A percentile compares a stretch with the other conserved stretches of the same genome.
phyloP scores from a whole-genome alignment of 2,797 vertebrate species.

The Hippopotamyrus pictus region DNA sequence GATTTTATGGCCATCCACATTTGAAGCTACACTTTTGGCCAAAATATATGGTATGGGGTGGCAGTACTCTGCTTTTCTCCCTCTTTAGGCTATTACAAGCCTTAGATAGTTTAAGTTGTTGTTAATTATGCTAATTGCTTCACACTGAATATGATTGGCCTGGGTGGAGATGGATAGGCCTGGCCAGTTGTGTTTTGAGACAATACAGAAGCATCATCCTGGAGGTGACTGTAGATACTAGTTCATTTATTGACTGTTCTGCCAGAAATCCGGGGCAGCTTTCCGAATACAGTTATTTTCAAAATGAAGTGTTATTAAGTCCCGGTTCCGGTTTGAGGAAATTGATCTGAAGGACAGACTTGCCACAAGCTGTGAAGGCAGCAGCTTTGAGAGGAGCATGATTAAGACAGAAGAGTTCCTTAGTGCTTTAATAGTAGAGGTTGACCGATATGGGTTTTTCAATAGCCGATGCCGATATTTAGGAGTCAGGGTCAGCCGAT shows the following conservation, averaged over 20 bases:
- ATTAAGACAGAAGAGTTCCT: neutral
- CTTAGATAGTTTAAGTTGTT: neutral
- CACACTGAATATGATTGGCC: neutral
- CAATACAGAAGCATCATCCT: neutral
- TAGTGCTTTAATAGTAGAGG: neutral
- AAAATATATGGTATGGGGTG: neutral
- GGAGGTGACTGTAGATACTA: neutral
- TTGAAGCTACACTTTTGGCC: neutral
- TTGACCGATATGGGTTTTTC: too few species aligned
- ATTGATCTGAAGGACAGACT: neutral
- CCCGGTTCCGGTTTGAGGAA: neutral
- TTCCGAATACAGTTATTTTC: neutral
- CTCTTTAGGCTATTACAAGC: neutral
- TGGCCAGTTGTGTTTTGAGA: neutral
- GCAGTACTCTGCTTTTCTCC: neutral
- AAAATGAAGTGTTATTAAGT: neutral
- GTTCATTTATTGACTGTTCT: neutral
- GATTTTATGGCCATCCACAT: neutral
- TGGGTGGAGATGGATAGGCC: neutral
- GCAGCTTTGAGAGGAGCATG: neutral
- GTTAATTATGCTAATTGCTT: neutral
- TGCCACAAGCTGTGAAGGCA: slow-evolving; percentile 1
- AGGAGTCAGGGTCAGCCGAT: too few species aligned
- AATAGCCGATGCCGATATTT: too few species aligned
- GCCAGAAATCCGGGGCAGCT: neutral